These are phyloP conservation scores for Pentamera pediparva DNA, from an alignment of 53 echinoderm and acorn worm species.

Conservation along the genomic window DNA sequence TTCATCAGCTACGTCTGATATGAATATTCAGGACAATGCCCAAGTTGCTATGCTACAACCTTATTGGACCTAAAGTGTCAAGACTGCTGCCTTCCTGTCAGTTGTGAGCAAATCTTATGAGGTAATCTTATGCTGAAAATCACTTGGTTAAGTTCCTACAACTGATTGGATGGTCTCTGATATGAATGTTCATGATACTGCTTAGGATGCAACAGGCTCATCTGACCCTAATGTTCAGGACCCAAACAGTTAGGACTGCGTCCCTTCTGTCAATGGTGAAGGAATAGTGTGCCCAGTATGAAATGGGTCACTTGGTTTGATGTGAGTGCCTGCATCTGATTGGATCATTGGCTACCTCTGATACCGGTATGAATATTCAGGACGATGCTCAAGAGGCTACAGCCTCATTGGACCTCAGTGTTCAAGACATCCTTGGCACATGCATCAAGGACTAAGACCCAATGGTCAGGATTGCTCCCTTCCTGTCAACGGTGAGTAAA, in stretches of 20 bases:
- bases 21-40: too few species aligned
- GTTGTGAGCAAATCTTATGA: slow-evolving; percentile 56
- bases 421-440: slow-evolving; percentile 57
- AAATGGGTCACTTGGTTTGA: too few species aligned
- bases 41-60: too few species aligned
- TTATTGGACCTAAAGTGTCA: slow-evolving; percentile 63
- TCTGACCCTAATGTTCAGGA: slow-evolving; percentile 33
- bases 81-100: slow-evolving; percentile 70
- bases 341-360: slow-evolving; percentile 62
- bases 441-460: slow-evolving; percentile 79
- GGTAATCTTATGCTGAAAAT: too few species aligned
- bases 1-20: too few species aligned
- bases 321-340: slow-evolving; percentile 68
- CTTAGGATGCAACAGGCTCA: slow-evolving; percentile 39
- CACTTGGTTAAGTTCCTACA: too few species aligned
- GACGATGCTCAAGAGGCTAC: slow-evolving; percentile 37
- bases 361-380: slow-evolving; percentile 41
- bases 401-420: slow-evolving; percentile 21
- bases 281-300: too few species aligned
- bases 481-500: slow-evolving; percentile 68
- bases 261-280: slow-evolving; percentile 81
- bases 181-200: slow-evolving; percentile 25
- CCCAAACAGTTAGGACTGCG: slow-evolving; percentile 69
- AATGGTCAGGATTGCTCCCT: slow-evolving; percentile 72
- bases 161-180: slow-evolving; percentile 66